A percentile compares a stretch with the other conserved stretches of the same genome.
Conservation (phyloP, 23 tunicate genomes). For the Halocynthia roretzi region DNA sequence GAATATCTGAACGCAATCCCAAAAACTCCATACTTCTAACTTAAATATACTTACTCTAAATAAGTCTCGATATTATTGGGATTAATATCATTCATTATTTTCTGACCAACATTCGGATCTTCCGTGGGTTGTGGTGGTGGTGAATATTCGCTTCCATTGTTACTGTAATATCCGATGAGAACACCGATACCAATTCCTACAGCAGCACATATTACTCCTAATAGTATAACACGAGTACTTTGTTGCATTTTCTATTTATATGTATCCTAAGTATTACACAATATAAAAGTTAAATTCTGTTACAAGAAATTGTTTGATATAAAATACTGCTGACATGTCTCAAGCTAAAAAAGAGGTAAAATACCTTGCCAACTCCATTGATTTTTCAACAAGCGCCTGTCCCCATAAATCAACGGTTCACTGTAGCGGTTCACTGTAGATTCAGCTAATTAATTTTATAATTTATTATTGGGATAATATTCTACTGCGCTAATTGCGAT, state of each 20-base stretch:
- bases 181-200: slow-evolving; percentile 27
- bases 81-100: slow-evolving; percentile 32
- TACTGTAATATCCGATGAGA: slow-evolving; percentile 34
- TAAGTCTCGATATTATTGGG: slow-evolving; percentile 15
- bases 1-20: neutral
- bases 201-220: slow-evolving; percentile 12
- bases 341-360: no score
- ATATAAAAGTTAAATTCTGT: neutral
- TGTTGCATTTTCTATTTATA: neutral
- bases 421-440: no score
- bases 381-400: no score
- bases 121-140: slow-evolving; percentile 12
- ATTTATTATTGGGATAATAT: no score
- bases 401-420: no score
- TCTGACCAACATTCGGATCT: slow-evolving; percentile 18
- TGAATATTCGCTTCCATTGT: neutral
- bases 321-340: no score
- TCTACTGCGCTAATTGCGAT: no score
- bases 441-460: no score
- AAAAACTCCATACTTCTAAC: neutral
- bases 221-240: neutral
- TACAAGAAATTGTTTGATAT: no score
- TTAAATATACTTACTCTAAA: slow-evolving; percentile 7
- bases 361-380: no score
- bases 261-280: neutral